Evolutionary conservation across 2,888 invertebrate species (phyloP), one percentile per base, ranked within the genome.

Genomic region (Thereva unica): DNA sequence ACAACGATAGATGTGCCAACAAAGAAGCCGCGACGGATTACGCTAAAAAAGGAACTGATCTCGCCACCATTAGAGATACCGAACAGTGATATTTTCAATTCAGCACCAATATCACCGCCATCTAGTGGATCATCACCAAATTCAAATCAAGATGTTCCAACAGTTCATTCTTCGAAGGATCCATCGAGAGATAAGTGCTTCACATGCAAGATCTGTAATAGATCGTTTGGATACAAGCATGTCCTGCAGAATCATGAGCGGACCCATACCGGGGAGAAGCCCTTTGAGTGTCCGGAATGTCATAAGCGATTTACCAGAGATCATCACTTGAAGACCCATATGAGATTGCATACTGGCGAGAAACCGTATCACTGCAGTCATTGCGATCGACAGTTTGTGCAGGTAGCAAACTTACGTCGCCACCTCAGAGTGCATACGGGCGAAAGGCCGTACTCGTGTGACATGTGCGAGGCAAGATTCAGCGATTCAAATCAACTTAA

Each of bases 251-350:
- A 95, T 78, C 95, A 95, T 81, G 95, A 95, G 76, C 87, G 95
- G 73, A 96, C 95, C 0, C 95, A 95, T 79, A 95, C 95, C 0
- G 95, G 95, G 0, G 95, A 95, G 78, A 95, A 95, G 76, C 95
- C 95, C 0, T 95, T 95, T 82, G 92, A 93, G 78, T 95, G 95
- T 76, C 89, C 89, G 40, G 92, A 93, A 79, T 95, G 95, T 77
- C 91, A 93, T 78, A 95, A 95, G 80, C 85, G 93, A 71, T 95
- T 95, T 80, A 95, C 95, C 1, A 86, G 95, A 57, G 95, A 95
- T 78, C 95, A 95, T 76, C 95, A 95, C 76, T 83, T 95, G 63
- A 95, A 95, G 82, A 95, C 95, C 0, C 95, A 95, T 81, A 90
- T 95, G 85, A 85, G 95, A 37, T 83, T 95, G 69, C 95, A 95